Percentiles rank a stretch among this genome's conserved stretches.
phyloP scores from a whole-genome alignment of 2,797 vertebrate species.

The Cetoscarus ocellatus region DNA sequence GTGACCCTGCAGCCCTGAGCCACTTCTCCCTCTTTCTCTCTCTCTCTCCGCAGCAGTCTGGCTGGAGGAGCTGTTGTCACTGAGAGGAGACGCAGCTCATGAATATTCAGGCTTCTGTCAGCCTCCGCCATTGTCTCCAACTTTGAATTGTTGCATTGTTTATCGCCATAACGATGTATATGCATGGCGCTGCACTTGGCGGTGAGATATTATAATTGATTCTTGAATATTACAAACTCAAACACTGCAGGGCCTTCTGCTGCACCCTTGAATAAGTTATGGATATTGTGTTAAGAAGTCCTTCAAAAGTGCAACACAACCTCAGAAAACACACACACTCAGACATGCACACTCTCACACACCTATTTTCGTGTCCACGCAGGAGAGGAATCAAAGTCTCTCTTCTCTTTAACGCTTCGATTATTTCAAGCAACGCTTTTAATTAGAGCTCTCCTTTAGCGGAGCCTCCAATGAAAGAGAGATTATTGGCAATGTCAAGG shows the following conservation, averaged over 20 bases:
- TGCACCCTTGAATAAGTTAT: slow-evolving; percentile 58
- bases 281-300: slow-evolving; percentile 46
- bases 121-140: slow-evolving; percentile 57
- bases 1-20: slow-evolving; percentile 50
- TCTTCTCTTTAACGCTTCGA: slow-evolving; percentile 81
- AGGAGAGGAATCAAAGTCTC: slow-evolving; percentile 74
- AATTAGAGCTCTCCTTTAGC: slow-evolving; percentile 81
- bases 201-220: slow-evolving; percentile 2
- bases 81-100: slow-evolving; percentile 64
- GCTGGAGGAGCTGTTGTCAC: slow-evolving; percentile 62
- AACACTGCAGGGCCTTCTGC: slow-evolving; percentile 16
- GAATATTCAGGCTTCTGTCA: slow-evolving; percentile 66
- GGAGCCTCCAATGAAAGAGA: slow-evolving; percentile 81
- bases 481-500: slow-evolving; percentile 88
- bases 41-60: slow-evolving; percentile 33
- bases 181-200: slow-evolving; percentile 25
- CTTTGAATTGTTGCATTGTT: slow-evolving; percentile 68
- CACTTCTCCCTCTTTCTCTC: background rate
- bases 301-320: slow-evolving; percentile 30
- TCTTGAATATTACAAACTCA: slow-evolving; percentile 1
- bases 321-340: slow-evolving; percentile 10
- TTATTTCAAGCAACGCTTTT: slow-evolving; percentile 84
- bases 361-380: slow-evolving; percentile 59
- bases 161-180: slow-evolving; percentile 27
- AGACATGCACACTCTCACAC: slow-evolving; percentile 42